A percentile compares a stretch with the other conserved stretches of the same genome.
phyloP scores from a whole-genome alignment of 2,113 vertebrate species.

The Micronycteris hirsuta region DNA sequence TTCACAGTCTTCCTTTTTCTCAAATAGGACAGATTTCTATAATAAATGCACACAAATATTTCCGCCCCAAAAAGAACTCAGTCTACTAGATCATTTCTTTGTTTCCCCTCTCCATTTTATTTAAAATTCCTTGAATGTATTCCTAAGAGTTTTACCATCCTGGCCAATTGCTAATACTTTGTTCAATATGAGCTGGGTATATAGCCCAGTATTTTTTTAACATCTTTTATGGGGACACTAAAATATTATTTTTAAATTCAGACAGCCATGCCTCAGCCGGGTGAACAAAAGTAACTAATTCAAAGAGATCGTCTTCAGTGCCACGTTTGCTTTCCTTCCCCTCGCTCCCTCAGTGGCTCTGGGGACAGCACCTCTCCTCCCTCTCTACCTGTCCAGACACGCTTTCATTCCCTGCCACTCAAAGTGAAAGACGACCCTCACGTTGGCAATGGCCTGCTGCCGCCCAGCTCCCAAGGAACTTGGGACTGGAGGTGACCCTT shows the following conservation, averaged over 20 bases:
- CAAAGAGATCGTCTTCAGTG: background rate
- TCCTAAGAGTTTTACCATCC: background rate
- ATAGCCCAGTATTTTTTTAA: background rate
- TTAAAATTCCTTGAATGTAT: background rate
- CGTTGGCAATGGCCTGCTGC: background rate
- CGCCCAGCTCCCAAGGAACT: background rate
- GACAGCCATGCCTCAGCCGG: background rate
- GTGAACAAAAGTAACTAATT: background rate
- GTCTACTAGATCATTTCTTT: background rate
- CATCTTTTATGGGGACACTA: background rate
- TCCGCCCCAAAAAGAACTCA: background rate
- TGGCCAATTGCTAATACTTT: background rate
- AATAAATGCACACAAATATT: background rate
- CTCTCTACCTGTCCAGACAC: background rate
- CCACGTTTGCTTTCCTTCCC: background rate
- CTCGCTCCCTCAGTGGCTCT: background rate
- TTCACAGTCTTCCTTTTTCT: background rate
- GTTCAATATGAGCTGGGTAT: background rate
- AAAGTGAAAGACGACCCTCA: background rate
- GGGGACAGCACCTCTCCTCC: rapidly evolving
- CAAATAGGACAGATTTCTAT: background rate
- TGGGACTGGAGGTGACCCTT: background rate
- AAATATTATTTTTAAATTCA: background rate
- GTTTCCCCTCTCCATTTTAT: background rate
- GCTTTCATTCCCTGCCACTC: background rate